Conservation (phyloP, 2,113 vertebrate species). For the Meriones unguiculatus region DNA sequence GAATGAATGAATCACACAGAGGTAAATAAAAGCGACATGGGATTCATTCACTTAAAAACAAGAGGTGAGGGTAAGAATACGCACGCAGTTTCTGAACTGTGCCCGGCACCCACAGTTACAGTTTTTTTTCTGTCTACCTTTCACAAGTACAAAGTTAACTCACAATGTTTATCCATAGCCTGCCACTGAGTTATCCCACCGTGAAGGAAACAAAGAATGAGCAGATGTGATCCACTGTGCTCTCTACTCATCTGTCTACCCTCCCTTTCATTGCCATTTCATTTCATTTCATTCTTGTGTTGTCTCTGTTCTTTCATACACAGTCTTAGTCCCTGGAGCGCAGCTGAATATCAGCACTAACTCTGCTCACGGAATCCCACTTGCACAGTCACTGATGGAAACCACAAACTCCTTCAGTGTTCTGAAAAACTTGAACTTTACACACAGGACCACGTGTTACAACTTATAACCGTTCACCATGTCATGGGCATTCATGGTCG, state of each 20-base stretch:
- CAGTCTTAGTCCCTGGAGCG: neutral
- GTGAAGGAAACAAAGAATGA: neutral
- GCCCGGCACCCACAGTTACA: neutral
- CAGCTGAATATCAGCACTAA: neutral
- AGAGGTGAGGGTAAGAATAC: neutral
- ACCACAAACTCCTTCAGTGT: neutral
- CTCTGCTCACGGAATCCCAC: no score
- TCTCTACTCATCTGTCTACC: neutral
- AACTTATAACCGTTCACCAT: neutral
- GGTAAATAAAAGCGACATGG: neutral
- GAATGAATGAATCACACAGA: neutral
- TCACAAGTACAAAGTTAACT: neutral
- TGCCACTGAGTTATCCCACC: neutral
- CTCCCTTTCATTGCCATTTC: neutral
- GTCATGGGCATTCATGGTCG: no score
- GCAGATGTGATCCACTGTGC: neutral
- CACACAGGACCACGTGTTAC: neutral
- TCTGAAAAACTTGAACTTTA: neutral
- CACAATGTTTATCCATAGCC: neutral
- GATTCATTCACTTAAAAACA: neutral
- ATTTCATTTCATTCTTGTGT: no score
- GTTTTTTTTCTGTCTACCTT: neutral
- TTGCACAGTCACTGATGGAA: neutral
- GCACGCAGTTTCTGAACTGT: neutral
- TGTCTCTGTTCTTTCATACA: no score